A percentile compares a stretch with the other conserved stretches of the same genome.
Conservation (phyloP, 2,113 vertebrate species). For the Agapornis roseicollis region DNA sequence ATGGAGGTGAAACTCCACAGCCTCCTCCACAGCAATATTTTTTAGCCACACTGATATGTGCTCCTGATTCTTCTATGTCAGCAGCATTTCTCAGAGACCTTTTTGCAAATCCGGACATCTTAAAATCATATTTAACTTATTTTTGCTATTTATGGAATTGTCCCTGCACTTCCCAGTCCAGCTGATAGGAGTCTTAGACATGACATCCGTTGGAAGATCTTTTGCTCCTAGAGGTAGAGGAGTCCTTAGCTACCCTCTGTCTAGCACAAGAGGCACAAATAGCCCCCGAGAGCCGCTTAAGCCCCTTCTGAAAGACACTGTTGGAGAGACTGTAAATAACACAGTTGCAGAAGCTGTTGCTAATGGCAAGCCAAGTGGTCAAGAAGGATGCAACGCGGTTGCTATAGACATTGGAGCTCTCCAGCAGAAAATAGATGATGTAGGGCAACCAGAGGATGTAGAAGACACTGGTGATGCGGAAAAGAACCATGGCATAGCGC, state of each 20-base stretch:
- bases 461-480: conserved; percentile 98
- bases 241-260: conserved; percentile 78
- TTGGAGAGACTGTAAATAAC: conserved; percentile 99
- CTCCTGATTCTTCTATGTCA: conserved; percentile 59
- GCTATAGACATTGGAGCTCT: conserved; percentile 88
- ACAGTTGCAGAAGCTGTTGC: conserved; percentile 99
- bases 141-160: conserved; percentile 20
- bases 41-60: conserved; percentile 40
- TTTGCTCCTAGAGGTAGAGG: conserved; percentile 73
- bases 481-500: conserved; percentile 93
- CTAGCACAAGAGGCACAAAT: conserved; percentile 88
- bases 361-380: conserved; percentile 98
- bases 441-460: conserved; percentile 98
- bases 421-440: conserved; percentile 95
- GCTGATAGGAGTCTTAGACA: conserved; percentile 53
- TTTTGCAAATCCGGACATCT: conserved; percentile 68
- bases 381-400: conserved; percentile 89
- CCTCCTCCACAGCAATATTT: conserved; percentile 41
- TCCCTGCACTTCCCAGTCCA: conserved; percentile 41
- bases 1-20: conserved; percentile 40
- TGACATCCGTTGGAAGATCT: conserved; percentile 80
- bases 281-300: conserved; percentile 87
- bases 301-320: conserved; percentile 94
- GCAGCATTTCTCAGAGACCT: conserved; percentile 66
- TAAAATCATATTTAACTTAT: conserved; percentile 30